A percentile compares a stretch with the other conserved stretches of the same genome.
Conservation (phyloP, 2,113 vertebrate genomes). For the Sinosuthora webbiana region DNA sequence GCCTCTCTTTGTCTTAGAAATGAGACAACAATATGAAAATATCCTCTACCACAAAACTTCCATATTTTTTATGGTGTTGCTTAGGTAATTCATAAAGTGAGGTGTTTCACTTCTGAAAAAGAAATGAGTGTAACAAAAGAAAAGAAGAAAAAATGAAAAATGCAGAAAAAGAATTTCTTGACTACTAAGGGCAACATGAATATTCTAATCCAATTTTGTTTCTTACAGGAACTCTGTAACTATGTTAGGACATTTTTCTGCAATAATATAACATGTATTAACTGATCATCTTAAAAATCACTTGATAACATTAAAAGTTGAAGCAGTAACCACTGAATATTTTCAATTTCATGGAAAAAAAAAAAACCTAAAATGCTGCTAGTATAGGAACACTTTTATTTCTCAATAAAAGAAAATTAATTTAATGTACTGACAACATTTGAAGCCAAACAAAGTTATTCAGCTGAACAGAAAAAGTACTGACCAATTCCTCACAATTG, state of each 20-base stretch:
- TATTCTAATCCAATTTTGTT: neutral
- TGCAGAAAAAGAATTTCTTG: neutral
- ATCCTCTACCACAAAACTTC: neutral
- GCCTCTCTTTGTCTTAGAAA: neutral
- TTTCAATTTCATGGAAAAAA: neutral
- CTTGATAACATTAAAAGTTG: neutral
- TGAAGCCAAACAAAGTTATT: neutral
- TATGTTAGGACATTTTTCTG: neutral
- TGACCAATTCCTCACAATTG: neutral
- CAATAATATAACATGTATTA: neutral
- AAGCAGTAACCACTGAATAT: neutral
- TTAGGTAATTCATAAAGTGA: neutral
- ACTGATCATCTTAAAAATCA: neutral
- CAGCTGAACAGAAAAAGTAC: neutral
- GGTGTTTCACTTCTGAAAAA: neutral
- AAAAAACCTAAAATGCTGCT: neutral
- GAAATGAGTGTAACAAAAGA: neutral
- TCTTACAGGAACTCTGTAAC: neutral
- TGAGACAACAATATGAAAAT: neutral
- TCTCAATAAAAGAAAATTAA: neutral
- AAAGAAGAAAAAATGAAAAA: neutral
- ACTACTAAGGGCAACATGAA: neutral
- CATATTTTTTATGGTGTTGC: neutral
- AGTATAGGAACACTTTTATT: neutral
- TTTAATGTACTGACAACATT: neutral